Base-by-base conservation (phyloP, 2,113 vertebrate species). In the Gila orcuttii region DNA sequence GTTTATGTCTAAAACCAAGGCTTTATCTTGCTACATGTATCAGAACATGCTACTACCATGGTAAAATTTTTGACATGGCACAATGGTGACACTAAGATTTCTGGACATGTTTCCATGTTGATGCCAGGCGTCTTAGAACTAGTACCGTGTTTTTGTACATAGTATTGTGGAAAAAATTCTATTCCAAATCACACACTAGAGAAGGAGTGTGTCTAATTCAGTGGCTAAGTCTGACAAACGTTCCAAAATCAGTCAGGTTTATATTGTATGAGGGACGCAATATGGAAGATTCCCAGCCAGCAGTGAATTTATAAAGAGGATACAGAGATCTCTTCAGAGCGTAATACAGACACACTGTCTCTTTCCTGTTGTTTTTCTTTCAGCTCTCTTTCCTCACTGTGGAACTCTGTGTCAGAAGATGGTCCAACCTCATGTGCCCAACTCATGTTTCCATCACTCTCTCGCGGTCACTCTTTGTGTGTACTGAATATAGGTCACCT, bases 401-500 rank as follows among this genome's bases (percentile, higher is more conserved):
- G 45, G 10, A 42, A 23, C 71, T 66, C 6, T 57, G 42, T 82
- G 45, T 71, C 19, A 79, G 77, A 50, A 66, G 57, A 36, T 19
- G 0, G 36, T 64, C 57, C 78, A 64, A 64, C 23, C 21, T 12
- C 33, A 39, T 64, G n/a, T 80, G 42, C 28, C 60, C 62, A 68
- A 23, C 28, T 57, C 23, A 28, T 28, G 28, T 60, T 42, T 81
- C 21, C 59, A 9, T 10, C 15, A 45, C 6, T 19, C 50, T 52
- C 13, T 4, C 11, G 77, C 7, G 55, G n/a, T 68, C 28, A 28
- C 2, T 21, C 0, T 79, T 6, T 79, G 21, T 36, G 23, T 79
- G 75, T 71, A 21, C 31, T 45, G 47, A 57, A 60, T 85, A 60
- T 79, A 71, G 76, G 76, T 85, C 84, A 79, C 55, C 73, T 84